Percentiles rank a stretch among this genome's conserved stretches.
phyloP scores from a whole-genome alignment of 2,888 invertebrate species.

The Xestia xanthographa region DNA sequence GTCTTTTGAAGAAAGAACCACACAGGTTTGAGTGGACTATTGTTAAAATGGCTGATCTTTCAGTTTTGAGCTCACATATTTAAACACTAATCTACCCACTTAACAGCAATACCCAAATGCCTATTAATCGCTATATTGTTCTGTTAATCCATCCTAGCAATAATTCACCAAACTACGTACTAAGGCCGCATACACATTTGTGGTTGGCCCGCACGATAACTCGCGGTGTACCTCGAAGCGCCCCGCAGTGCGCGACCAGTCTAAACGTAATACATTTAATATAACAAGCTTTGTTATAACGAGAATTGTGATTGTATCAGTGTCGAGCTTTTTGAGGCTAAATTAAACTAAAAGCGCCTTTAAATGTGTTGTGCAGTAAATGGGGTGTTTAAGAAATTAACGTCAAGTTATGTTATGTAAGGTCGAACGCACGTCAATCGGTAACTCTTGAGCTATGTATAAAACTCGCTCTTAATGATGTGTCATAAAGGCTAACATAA shows the following conservation, averaged over 20 bases:
- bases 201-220: conserved; percentile 51
- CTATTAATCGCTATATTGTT: conserved; percentile 37
- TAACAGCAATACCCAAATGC: conserved; percentile 22
- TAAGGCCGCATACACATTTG: conserved; percentile 31
- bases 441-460: background rate
- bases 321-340: conserved; percentile 3
- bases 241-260: conserved; percentile 40
- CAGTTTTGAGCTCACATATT: background rate
- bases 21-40: too few relatives aligned
- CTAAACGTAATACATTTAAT: conserved; percentile 49
- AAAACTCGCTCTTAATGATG: background rate
- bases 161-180: conserved; percentile 37
- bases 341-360: conserved; percentile 10
- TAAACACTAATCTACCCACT: conserved; percentile 20
- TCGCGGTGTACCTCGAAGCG: conserved; percentile 59
- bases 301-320: conserved; percentile 32
- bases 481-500: background rate
- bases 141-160: conserved; percentile 34
- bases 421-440: background rate
- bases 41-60: conserved; percentile 5
- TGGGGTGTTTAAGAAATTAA: background rate
- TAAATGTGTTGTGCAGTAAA: background rate
- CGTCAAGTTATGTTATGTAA: too few relatives aligned
- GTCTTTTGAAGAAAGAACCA: too few relatives aligned
- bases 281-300: conserved; percentile 31